Evolutionary conservation across 2,113 vertebrate species (phyloP).

Genomic region (Elephas maximus): DNA sequence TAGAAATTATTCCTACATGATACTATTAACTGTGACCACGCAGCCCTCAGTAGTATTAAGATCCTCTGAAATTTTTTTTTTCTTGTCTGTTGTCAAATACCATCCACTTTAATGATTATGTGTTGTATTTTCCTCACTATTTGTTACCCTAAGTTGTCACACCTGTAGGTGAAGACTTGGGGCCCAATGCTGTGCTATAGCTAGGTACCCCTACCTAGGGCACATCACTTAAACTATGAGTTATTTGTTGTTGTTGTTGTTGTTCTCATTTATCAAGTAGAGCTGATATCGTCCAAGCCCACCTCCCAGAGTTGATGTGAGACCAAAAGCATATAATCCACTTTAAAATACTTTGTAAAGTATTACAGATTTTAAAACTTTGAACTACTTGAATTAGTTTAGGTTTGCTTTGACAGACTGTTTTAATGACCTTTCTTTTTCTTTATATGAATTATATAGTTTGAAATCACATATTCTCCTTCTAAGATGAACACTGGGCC

Average conservation of each 20-base stretch:
- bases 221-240: not conserved
- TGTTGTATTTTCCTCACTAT: not conserved
- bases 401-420: not conserved
- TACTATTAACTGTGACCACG: constrained; percentile 29
- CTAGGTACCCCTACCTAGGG: not conserved
- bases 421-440: constrained; percentile 12
- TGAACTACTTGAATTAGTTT: constrained; percentile 31
- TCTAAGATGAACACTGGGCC: not conserved
- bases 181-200: not conserved
- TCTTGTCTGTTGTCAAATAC: not conserved
- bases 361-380: not conserved
- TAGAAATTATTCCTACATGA: constrained; percentile 50
- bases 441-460: not conserved
- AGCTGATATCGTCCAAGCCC: not conserved
- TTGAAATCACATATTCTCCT: constrained; percentile 22
- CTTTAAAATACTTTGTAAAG: not conserved
- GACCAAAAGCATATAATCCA: not conserved
- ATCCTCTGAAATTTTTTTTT: not conserved
- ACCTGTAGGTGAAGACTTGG: not conserved
- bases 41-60: not conserved
- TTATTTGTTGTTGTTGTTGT: not conserved
- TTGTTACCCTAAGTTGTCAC: not conserved
- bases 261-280: constrained; percentile 4
- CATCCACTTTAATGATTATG: not conserved
- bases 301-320: not conserved